Percentiles rank a stretch among this genome's conserved stretches.
Conservation (phyloP, 2,113 vertebrate genomes). For the Vulpes ferrilata region DNA sequence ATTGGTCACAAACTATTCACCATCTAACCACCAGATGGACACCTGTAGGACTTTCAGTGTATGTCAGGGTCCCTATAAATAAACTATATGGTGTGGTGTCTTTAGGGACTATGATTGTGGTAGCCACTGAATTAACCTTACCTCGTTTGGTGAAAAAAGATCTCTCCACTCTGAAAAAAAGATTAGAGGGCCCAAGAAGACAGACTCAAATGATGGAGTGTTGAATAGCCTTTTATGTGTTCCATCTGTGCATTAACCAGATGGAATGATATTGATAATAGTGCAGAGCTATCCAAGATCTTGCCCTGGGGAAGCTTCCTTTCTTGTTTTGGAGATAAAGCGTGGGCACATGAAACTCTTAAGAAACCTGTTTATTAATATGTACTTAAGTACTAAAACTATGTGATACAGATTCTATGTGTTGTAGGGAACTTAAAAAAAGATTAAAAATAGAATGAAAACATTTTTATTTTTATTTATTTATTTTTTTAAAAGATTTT, state of each 20-base stretch:
- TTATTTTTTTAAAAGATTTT: too few relatives aligned
- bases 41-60: neutral
- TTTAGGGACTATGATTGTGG: neutral
- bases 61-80: neutral
- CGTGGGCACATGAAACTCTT: neutral
- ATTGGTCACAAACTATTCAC: neutral
- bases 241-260: neutral
- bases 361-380: neutral
- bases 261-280: neutral
- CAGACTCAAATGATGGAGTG: neutral
- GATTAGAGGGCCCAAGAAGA: neutral
- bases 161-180: neutral
- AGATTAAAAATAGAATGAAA: conserved; percentile 22
- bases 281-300: neutral
- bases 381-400: conserved; percentile 12
- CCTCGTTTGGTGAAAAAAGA: conserved; percentile 16
- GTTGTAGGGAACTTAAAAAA: neutral
- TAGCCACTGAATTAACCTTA: conserved; percentile 24
- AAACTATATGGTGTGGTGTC: neutral
- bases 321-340: conserved; percentile 42
- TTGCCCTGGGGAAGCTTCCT: neutral
- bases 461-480: neutral
- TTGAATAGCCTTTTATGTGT: neutral
- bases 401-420: neutral
- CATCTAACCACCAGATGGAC: neutral